Evolutionary conservation across 2,888 invertebrate species (phyloP).

Genomic region (Mantis religiosa): DNA sequence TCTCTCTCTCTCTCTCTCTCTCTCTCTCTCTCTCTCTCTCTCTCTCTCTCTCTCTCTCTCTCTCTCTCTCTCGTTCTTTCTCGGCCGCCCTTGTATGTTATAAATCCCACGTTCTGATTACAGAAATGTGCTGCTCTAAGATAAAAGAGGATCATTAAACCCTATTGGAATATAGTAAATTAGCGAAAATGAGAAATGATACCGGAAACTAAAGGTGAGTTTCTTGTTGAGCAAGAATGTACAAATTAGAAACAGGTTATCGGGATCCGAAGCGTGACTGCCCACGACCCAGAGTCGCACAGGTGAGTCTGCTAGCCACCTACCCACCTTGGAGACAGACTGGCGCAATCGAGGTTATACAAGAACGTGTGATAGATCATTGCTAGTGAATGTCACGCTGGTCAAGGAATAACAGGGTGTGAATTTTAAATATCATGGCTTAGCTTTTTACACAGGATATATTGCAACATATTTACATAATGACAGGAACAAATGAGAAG

Average conservation of each 20-base stretch:
- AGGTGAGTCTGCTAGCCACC: background rate
- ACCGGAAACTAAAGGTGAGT: background rate
- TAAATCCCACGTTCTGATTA: background rate
- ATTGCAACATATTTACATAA: conserved; percentile 1
- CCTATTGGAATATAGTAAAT: background rate
- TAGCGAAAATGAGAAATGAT: background rate
- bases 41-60: too few relatives aligned
- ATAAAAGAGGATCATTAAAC: background rate
- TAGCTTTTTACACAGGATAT: background rate
- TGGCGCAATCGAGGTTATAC: conserved; percentile 9
- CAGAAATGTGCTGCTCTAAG: background rate
- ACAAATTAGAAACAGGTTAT: background rate
- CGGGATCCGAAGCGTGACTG: background rate
- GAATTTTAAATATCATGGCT: conserved; percentile 16
- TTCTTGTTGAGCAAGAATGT: background rate
- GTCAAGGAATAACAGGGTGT: conserved; percentile 15
- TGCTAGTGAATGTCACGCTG: conserved; percentile 9
- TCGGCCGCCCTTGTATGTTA: background rate
- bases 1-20: too few relatives aligned
- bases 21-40: too few relatives aligned
- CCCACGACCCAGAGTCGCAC: background rate
- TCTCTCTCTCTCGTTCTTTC: too few relatives aligned
- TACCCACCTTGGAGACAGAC: background rate
- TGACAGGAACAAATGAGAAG: conserved; percentile 2
- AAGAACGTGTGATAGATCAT: conserved; percentile 8